Evolutionary conservation across 2,888 invertebrate genomes (phyloP).

Genomic region (Crocallis elinguaria): DNA sequence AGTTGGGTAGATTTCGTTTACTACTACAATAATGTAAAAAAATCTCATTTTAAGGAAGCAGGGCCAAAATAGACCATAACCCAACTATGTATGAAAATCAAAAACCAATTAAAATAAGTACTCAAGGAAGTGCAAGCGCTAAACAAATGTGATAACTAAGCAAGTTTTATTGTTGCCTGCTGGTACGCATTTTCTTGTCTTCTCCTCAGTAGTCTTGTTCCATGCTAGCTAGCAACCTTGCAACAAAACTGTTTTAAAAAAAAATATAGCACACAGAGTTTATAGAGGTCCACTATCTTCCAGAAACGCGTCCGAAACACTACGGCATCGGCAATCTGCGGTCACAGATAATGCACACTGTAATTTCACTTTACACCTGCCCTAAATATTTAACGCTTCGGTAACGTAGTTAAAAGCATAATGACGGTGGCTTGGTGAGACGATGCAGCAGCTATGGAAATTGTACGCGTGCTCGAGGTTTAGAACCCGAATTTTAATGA

Average conservation of each 20-base stretch:
- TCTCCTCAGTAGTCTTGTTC: too few relatives aligned
- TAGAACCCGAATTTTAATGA: background rate
- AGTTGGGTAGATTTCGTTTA: too few relatives aligned
- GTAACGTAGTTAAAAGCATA: constrained; percentile 57
- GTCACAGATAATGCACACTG: constrained; percentile 40
- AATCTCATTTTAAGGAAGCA: too few relatives aligned
- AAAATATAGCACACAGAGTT: background rate
- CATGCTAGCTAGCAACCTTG: too few relatives aligned
- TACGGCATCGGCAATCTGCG: constrained; percentile 33
- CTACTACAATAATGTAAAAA: too few relatives aligned
- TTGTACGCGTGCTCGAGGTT: background rate
- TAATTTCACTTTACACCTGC: constrained; percentile 49
- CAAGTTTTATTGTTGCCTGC: too few relatives aligned
- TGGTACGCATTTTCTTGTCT: too few relatives aligned
- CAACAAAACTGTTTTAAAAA: background rate
- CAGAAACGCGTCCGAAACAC: constrained; percentile 5
- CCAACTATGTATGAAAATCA: too few relatives aligned
- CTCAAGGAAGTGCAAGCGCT: too few relatives aligned
- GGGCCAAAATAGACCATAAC: too few relatives aligned
- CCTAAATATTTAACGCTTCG: constrained; percentile 59
- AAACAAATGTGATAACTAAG: too few relatives aligned
- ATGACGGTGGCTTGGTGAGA: constrained; percentile 37
- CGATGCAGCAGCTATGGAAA: constrained; percentile 30
- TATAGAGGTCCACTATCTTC: background rate
- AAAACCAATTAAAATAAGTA: too few relatives aligned